Conservation (phyloP, 2,113 vertebrate species). For the Tautogolabrus adspersus region DNA sequence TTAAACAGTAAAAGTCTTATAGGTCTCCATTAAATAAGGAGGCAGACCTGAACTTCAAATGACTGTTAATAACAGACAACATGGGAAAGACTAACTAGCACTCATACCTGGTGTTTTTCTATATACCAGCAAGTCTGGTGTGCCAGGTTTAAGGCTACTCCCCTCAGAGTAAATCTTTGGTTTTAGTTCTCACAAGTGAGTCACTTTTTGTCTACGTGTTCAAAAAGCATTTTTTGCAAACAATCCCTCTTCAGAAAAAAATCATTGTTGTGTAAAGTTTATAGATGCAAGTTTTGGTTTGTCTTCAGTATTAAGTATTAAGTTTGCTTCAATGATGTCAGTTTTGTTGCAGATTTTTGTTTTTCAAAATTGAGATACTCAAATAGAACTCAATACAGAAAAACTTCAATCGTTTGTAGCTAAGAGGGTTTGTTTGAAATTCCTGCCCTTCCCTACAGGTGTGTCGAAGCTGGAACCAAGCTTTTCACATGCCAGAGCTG, state of each 20-base stretch:
- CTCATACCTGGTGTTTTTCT: not conserved
- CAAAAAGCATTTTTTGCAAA: not conserved
- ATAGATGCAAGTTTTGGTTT: not conserved
- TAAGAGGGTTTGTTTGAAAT: not conserved
- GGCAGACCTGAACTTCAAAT: not conserved
- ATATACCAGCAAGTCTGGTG: not conserved
- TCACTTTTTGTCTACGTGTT: constrained; percentile 6
- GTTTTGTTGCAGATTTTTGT: not conserved
- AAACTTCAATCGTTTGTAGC: no score
- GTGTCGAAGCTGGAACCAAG: constrained; percentile 92
- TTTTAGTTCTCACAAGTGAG: not conserved
- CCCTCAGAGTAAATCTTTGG: not conserved
- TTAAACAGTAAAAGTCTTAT: not conserved
- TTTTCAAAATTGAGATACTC: not conserved
- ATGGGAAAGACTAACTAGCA: not conserved
- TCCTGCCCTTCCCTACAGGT: constrained; percentile 72
- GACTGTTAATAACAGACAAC: no score
- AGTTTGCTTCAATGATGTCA: not conserved
- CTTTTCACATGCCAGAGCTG: constrained; percentile 96
- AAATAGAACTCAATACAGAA: not conserved
- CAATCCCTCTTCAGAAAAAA: not conserved
- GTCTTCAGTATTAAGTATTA: not conserved
- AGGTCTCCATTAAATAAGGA: not conserved
- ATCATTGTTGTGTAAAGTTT: not conserved
- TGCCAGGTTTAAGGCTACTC: not conserved